These are phyloP conservation scores for Gymnogyps californianus DNA, from an alignment of 2,113 vertebrate species.

Conservation along the genomic window DNA sequence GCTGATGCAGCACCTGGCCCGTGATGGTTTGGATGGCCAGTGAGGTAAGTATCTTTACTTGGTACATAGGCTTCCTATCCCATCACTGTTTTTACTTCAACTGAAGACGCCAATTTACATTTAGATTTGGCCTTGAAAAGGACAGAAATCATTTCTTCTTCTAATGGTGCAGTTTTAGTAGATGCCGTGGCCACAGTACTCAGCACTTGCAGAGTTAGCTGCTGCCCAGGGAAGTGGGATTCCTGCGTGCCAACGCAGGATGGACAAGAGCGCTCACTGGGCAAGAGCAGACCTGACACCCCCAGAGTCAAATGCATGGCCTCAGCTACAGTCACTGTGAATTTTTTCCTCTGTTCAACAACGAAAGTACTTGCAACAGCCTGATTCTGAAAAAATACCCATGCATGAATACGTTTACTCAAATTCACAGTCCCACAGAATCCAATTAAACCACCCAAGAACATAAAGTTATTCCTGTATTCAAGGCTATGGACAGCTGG, in stretches of 20 bases:
- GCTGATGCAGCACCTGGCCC: neutral
- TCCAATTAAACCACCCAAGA: slow-evolving; percentile 12
- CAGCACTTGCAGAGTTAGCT: neutral
- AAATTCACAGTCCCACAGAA: slow-evolving; percentile 5
- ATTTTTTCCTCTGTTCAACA: neutral
- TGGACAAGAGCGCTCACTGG: too few relatives aligned
- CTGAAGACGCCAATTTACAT: neutral
- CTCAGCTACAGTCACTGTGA: too few relatives aligned
- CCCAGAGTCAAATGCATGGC: rapidly evolving
- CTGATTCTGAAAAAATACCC: neutral
- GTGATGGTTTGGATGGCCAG: neutral
- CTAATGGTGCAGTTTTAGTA: neutral
- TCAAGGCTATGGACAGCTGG: neutral
- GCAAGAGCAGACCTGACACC: neutral
- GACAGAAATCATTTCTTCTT: neutral
- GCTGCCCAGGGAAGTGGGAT: neutral
- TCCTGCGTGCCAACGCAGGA: rapidly evolving
- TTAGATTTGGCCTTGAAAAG: neutral
- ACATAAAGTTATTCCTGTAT: neutral
- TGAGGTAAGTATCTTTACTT: neutral
- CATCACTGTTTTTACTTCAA: neutral
- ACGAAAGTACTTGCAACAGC: neutral
- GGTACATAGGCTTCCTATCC: neutral
- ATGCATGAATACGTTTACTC: neutral
- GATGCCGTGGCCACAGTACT: neutral